Evolutionary conservation across 2,888 invertebrate species (phyloP).

Genomic region (Synanthedon vespiformis): DNA sequence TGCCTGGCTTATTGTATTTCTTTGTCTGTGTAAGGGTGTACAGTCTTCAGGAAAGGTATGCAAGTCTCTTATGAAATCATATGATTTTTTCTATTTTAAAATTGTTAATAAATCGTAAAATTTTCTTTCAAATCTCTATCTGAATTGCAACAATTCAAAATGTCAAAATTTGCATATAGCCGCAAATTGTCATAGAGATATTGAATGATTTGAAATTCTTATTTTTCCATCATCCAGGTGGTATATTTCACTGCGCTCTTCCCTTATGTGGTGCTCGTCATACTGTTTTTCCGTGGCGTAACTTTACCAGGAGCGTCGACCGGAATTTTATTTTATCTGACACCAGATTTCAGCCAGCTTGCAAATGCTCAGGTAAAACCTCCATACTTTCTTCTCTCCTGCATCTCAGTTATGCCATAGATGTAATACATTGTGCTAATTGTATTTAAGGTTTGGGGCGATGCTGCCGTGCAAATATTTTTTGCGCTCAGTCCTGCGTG

Average conservation of each 20-base stretch:
- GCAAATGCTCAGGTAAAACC: slow-evolving; percentile 75
- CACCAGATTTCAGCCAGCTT: slow-evolving; percentile 80
- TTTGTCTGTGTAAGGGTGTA: slow-evolving; percentile 83
- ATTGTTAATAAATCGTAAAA: too few relatives aligned
- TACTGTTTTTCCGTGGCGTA: slow-evolving; percentile 82
- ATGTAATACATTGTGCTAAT: neutral
- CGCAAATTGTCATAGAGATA: neutral
- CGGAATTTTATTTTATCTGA: slow-evolving; percentile 83
- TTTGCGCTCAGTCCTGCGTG: slow-evolving; percentile 88
- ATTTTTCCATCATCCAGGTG: slow-evolving; percentile 52
- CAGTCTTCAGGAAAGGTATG: slow-evolving; percentile 81
- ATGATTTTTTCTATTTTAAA: neutral
- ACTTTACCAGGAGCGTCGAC: slow-evolving; percentile 82
- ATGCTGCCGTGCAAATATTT: slow-evolving; percentile 89
- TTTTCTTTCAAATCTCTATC: too few relatives aligned
- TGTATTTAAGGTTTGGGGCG: slow-evolving; percentile 77
- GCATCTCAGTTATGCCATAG: neutral
- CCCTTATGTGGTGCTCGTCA: slow-evolving; percentile 80
- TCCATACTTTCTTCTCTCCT: neutral
- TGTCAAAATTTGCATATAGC: too few relatives aligned
- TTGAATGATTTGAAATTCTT: neutral
- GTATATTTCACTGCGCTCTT: slow-evolving; percentile 83
- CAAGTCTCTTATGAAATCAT: neutral
- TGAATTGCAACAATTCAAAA: too few relatives aligned
- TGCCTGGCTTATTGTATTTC: slow-evolving; percentile 83